Evolutionary conservation across 1,140 invertebrate genomes (phyloP).

Genomic region (Micrasema minimum): DNA sequence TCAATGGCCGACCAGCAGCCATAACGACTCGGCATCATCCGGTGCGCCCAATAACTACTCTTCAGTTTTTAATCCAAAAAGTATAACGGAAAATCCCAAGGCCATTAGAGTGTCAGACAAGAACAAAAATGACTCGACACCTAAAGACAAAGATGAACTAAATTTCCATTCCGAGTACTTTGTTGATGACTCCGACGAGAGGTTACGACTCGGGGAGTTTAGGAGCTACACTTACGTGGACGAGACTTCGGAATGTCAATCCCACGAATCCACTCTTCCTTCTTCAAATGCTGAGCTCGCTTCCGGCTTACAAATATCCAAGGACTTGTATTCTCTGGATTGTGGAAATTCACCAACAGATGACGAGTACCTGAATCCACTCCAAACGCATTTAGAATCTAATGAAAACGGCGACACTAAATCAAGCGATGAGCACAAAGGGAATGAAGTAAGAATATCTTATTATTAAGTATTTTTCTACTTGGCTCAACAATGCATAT

Average conservation of each 20-base stretch:
- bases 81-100: constrained; percentile 17
- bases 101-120: neutral
- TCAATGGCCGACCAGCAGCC: constrained; percentile 70
- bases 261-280: neutral
- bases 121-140: constrained; percentile 9
- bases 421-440: constrained; percentile 2
- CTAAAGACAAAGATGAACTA: constrained; percentile 20
- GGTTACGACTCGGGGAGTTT: constrained; percentile 20
- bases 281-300: constrained; percentile 2
- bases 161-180: constrained; percentile 38
- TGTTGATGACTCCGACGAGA: constrained; percentile 33
- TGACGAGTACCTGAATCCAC: neutral
- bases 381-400: neutral
- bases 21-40: constrained; percentile 14
- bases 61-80: constrained; percentile 11
- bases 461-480: too few species aligned
- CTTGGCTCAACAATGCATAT: too few species aligned
- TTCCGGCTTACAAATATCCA: neutral
- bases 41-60: constrained; percentile 22
- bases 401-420: constrained; percentile 9
- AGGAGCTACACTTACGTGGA: constrained; percentile 35
- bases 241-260: constrained; percentile 34
- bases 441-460: constrained; percentile 20
- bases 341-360: neutral
- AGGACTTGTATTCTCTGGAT: constrained; percentile 13